A percentile compares a stretch with the other conserved stretches of the same genome.
Evolutionary conservation across 2,888 invertebrate species (phyloP).

Genomic region (Acanthacorydalis orientalis): DNA sequence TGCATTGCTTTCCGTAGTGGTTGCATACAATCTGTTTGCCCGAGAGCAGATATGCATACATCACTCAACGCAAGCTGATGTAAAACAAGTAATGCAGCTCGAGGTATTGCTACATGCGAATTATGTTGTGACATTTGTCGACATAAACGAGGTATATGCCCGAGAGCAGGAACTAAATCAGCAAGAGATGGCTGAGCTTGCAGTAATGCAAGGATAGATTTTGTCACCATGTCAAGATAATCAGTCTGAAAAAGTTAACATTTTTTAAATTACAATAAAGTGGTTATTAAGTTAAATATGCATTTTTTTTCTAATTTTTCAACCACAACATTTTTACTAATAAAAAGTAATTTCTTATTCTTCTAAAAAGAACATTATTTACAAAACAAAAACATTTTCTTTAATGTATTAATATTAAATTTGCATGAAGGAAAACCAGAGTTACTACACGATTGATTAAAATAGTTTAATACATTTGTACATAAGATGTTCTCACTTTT

Average conservation of each 20-base stretch:
- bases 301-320: too few relatives aligned
- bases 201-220: slow-evolving; percentile 67
- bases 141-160: slow-evolving; percentile 68
- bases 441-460: too few relatives aligned
- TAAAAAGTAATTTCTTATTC: too few relatives aligned
- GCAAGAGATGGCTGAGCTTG: slow-evolving; percentile 74
- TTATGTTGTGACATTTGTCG: slow-evolving; percentile 45
- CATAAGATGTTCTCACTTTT: too few relatives aligned
- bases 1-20: slow-evolving; percentile 85
- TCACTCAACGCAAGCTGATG: slow-evolving; percentile 73
- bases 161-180: slow-evolving; percentile 75
- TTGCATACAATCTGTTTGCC: slow-evolving; percentile 77
- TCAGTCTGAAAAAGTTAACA: slow-evolving; percentile 36
- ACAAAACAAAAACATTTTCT: too few relatives aligned
- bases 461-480: too few relatives aligned
- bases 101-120: slow-evolving; percentile 45
- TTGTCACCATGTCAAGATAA: slow-evolving; percentile 64
- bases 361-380: too few relatives aligned
- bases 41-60: slow-evolving; percentile 67
- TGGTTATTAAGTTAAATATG: too few relatives aligned
- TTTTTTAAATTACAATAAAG: too few relatives aligned
- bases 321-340: too few relatives aligned
- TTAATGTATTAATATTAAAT: too few relatives aligned
- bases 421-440: too few relatives aligned
- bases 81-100: slow-evolving; percentile 67